Base-by-base conservation (phyloP, 1,140 invertebrate genomes). In the Penaeus vannamei region DNA sequence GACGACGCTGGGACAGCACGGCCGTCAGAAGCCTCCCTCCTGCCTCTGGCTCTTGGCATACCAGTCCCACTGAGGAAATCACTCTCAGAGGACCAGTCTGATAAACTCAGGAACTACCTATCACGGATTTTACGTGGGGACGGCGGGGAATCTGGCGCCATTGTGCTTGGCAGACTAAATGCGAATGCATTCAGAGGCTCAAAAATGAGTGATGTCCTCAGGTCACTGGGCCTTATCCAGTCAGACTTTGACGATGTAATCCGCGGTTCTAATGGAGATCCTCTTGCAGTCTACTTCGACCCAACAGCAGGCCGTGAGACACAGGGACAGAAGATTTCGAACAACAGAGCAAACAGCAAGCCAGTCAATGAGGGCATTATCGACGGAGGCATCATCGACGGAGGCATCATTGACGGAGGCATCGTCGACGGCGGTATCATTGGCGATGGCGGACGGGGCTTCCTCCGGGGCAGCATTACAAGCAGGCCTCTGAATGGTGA, bases 41-140 rank as follows among this genome's bases (percentile, higher is more conserved):
- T 42, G 19, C 26, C 29, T 32, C 14, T 61, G 61, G 2, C 17
- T 29, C 32, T 66, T 46, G 53, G 53, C 76, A 29, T 81, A 23
- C 42, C 23, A n/a, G 77, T 85, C 42, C 86, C 86, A 29, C 86
- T 81, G 60, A 81, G 64, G 7, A 60, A 82, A 12, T 59, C 62
- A 14, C 42, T 87, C 1, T 87, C 86, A 32, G 22, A 64, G n/a
- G 77, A 87, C 19, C 72, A 87, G 42, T 66, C 53, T 2, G 36
- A 66, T 36, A 62, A 87, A 26, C 77, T 87, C 7, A 42, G 32
- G 36, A 60, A 87, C 46, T 87, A 87, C 79, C 86, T 87, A 2
- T 53, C 20, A 17, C 61, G 62, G 60, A 82, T 77, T 42, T 60
- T 87, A 46, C 32, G 76, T 22, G n/a, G 86, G 14, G 79, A 62